Evolutionary conservation across 2,888 invertebrate species (phyloP).

Genomic region (Apeira syringaria): DNA sequence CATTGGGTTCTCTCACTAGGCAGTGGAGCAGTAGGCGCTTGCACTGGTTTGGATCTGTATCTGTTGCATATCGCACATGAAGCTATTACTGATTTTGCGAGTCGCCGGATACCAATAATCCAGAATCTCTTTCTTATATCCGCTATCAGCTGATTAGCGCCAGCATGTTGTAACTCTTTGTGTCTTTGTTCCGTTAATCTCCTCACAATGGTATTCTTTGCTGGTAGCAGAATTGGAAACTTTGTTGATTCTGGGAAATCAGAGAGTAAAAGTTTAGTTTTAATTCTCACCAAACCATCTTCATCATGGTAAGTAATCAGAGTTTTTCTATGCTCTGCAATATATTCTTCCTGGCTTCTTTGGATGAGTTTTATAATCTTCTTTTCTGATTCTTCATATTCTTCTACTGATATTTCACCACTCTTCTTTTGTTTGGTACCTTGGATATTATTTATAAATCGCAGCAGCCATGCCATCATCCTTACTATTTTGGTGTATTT

Average conservation of each 20-base stretch:
- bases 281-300: too few relatives aligned
- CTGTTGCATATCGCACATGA: not conserved
- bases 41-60: not conserved
- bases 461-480: constrained; percentile 8
- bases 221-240: not conserved
- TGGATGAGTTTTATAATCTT: not conserved
- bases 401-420: constrained; percentile 3
- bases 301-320: too few relatives aligned
- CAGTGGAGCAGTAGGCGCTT: not conserved
- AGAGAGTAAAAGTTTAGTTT: too few relatives aligned
- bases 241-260: too few relatives aligned
- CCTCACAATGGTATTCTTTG: not conserved
- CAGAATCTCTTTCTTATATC: not conserved
- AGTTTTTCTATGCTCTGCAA: not conserved
- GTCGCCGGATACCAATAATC: not conserved
- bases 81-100: not conserved
- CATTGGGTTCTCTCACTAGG: not conserved
- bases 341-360: not conserved
- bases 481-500: constrained; percentile 15
- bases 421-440: not conserved
- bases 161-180: not conserved
- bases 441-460: constrained; percentile 10
- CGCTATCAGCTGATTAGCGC: not conserved
- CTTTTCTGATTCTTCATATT: constrained; percentile 13
- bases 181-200: not conserved